Evolutionary conservation across 2,888 invertebrate genomes (phyloP), one percentile per base, ranked within the genome.

Genomic region (Theretra japonica): DNA sequence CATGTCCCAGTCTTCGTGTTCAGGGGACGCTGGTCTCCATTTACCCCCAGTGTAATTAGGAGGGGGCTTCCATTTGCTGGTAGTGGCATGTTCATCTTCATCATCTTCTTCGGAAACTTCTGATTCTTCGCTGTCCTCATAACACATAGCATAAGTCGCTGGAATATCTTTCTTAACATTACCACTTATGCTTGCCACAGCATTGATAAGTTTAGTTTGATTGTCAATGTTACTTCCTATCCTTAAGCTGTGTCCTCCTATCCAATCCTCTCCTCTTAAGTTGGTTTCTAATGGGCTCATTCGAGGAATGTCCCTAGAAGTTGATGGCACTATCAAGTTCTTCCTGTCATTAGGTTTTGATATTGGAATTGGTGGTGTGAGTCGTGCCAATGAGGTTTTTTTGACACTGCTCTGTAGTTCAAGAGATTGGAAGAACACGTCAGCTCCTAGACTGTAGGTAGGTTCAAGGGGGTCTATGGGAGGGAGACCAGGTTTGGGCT

Each of bases 351-450:
- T 87, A 0, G 87, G 77, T 84, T 90, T 94, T 0, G 92, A 82
- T 75, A 89, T 85, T 0, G 92, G 83, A 59, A 92, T 92, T 1
- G 93, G 90, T 25, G 93, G 92, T 21, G 95, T 94, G 0, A 95
- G 90, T 70, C 95, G 91, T 0, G 95, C 91, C 0, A 95, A 84
- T 0, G 94, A 91, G 48, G 94, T 92, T 76, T 95, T 95, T 79
- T 96, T 96, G 0, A 95, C 94, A 80, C 96, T 97, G 82, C 97
- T 97, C 81, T 97, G 97, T 19, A 97, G 86, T 83, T 97, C 97
- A 53, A 98, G 89, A 0, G 97, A 97, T 56, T 97, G 97, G 82
- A 98, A 98, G 88, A 98, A 98, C 6, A 98, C 96, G 84, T 97
- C 97, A 0, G 98, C 97, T 75, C 97, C 97, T 5, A 97, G 91